Evolutionary conservation across 2,113 vertebrate species (phyloP), one percentile per base, ranked within the genome.

Genomic region (Eulemur macaco): DNA sequence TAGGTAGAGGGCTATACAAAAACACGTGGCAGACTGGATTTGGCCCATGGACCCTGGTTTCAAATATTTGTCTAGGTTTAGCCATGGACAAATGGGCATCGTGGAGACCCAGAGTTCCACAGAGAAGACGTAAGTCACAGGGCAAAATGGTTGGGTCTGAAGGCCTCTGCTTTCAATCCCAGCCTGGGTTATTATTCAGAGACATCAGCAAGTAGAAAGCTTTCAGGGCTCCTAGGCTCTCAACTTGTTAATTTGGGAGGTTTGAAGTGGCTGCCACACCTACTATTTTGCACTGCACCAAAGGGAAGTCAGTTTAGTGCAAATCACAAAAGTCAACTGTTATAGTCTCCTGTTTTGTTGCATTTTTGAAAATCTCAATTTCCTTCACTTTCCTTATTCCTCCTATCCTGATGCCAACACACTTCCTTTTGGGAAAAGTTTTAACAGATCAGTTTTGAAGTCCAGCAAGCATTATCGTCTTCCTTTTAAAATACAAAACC

Each of bases 401-500:
- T 64, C 45, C 58, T 13, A 69, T 76, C 42, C 37, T 69, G 37
- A 85, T n/a, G 42, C 50, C 42, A 91, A 39, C 21, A 50, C 23
- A 52, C 86, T 94, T 82, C 34, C 87, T 83, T 91, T 20, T 63
- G 58, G 73, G 58, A 50, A 82, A 97, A 94, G 84, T 89, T 89
- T 66, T 94, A 92, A 96, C 52, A 86, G 89, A 87, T 88, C 45
- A 85, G 50, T 68, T 96, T 68, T 88, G 87, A 94, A 96, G 60
- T n/a, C 80, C 56, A 96, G 81, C 86, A 82, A 68, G 18, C 10
- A 96, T 83, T 96, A 39, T 93, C 71, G 88, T 77, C 82, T 42
- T 88, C 77, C 90, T 95, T 97, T 96, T 76, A 93, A 94, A 94
- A 97, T 31, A 96, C 76, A 94, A 97, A 97, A 93, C 93, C 86